phyloP scores from a whole-genome alignment of 2,113 vertebrate genomes.

The Pycnonotus jocosus region DNA sequence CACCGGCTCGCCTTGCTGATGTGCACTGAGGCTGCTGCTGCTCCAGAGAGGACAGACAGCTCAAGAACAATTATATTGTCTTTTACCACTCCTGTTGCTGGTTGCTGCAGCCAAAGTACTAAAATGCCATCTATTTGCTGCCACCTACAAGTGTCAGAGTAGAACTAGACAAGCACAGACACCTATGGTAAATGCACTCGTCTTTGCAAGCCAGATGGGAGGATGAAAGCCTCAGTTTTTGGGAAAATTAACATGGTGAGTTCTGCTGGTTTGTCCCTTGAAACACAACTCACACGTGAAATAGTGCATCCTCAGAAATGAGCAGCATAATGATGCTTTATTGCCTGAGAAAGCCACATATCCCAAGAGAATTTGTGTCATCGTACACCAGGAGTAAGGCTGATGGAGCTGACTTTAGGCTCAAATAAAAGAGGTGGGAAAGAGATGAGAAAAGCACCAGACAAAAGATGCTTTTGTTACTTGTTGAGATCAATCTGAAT shows the following conservation, averaged over 20 bases:
- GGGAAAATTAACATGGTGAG: background rate
- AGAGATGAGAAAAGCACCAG: background rate
- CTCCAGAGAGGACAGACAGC: background rate
- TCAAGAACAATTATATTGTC: conserved; percentile 3
- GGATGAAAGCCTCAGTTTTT: background rate
- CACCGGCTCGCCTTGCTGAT: background rate
- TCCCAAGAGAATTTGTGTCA: conserved; percentile 17
- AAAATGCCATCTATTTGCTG: background rate
- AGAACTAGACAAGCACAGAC: background rate
- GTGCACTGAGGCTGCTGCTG: background rate
- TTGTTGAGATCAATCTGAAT: conserved; percentile 14
- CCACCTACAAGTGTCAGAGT: background rate
- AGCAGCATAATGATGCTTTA: conserved; percentile 17
- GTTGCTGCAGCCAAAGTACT: background rate
- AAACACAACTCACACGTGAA: background rate
- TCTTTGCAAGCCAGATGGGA: background rate
- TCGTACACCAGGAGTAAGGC: background rate
- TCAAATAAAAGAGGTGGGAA: background rate
- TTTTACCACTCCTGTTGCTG: background rate
- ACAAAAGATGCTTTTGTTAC: conserved; percentile 39
- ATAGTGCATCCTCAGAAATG: background rate
- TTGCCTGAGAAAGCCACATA: conserved; percentile 30
- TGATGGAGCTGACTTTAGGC: background rate
- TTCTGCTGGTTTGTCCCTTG: background rate
- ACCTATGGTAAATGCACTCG: background rate